Percentiles rank a stretch among this genome's conserved stretches.
These are phyloP conservation scores for Lamprologus sp. DNA, from an alignment of 2,113 vertebrate species.

Conservation along the genomic window DNA sequence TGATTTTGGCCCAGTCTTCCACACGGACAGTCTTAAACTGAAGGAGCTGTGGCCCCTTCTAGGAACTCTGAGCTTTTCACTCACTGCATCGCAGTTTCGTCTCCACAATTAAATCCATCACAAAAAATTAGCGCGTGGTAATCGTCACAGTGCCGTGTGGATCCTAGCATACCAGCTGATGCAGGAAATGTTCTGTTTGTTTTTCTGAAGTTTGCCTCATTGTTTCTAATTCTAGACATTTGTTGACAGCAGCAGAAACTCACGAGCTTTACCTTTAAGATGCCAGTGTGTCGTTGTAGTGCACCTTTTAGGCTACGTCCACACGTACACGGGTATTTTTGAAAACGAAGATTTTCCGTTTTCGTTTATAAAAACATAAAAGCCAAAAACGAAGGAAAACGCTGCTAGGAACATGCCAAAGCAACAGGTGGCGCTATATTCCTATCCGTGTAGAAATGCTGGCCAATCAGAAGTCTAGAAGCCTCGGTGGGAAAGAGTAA, in stretches of 20 bases:
- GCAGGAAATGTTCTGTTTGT: too few species aligned
- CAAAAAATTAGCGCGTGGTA: rapidly evolving
- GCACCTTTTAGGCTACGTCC: too few species aligned
- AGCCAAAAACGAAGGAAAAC: too few species aligned
- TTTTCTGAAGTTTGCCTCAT: background rate
- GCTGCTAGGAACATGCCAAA: too few species aligned
- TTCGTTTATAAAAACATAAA: too few species aligned
- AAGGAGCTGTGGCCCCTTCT: background rate
- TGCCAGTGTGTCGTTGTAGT: background rate
- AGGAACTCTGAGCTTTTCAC: background rate
- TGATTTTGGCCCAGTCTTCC: background rate
- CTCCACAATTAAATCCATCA: background rate
- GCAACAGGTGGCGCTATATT: too few species aligned
- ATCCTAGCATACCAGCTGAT: background rate
- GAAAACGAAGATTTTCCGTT: too few species aligned
- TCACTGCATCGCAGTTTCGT: background rate
- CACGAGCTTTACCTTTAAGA: background rate
- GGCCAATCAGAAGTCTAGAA: too few species aligned
- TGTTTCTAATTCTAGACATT: background rate
- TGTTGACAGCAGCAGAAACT: background rate
- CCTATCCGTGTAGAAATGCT: too few species aligned
- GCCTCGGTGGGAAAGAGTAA: too few species aligned
- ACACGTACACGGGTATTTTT: too few species aligned
- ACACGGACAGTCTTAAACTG: background rate
- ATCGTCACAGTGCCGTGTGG: background rate